phyloP scores from a whole-genome alignment of 2,113 vertebrate genomes.

The Garra rufa region DNA sequence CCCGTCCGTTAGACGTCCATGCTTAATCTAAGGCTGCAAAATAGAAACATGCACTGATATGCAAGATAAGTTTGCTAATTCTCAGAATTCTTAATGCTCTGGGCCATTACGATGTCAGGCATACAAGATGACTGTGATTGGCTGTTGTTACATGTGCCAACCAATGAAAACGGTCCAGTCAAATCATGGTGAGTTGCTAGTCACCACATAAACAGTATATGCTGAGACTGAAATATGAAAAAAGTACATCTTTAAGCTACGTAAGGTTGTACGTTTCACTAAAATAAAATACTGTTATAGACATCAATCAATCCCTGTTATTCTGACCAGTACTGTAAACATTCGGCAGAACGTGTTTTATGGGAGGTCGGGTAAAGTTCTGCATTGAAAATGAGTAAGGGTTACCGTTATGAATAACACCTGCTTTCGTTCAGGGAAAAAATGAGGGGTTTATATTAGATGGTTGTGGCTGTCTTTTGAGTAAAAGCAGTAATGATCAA shows the following conservation, averaged over 20 bases:
- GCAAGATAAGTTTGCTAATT: not conserved
- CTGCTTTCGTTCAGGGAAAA: not conserved
- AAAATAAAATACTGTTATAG: slow-evolving; percentile 26
- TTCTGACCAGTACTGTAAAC: slow-evolving; percentile 25
- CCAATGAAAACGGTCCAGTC: not conserved
- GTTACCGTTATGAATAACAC: not conserved
- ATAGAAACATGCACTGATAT: slow-evolving; percentile 36
- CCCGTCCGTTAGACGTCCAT: slow-evolving; percentile 13
- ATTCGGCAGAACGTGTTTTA: slow-evolving; percentile 7
- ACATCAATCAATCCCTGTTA: not conserved
- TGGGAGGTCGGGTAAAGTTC: not conserved
- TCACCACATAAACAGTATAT: slow-evolving; percentile 9
- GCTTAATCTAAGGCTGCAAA: slow-evolving; percentile 11
- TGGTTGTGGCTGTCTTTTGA: not conserved
- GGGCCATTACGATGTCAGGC: not conserved
- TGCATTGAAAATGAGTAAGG: not conserved
- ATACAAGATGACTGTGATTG: not conserved
- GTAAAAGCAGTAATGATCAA: slow-evolving; percentile 8
- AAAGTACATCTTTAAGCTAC: not conserved
- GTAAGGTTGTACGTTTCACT: not conserved
- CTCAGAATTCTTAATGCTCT: slow-evolving; percentile 25
- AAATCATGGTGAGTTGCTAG: not conserved
- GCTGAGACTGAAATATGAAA: not conserved
- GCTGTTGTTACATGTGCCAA: slow-evolving; percentile 1
- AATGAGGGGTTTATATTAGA: not conserved